phyloP scores from a whole-genome alignment of 2,797 vertebrate genomes.

The Eremophila alpestris region DNA sequence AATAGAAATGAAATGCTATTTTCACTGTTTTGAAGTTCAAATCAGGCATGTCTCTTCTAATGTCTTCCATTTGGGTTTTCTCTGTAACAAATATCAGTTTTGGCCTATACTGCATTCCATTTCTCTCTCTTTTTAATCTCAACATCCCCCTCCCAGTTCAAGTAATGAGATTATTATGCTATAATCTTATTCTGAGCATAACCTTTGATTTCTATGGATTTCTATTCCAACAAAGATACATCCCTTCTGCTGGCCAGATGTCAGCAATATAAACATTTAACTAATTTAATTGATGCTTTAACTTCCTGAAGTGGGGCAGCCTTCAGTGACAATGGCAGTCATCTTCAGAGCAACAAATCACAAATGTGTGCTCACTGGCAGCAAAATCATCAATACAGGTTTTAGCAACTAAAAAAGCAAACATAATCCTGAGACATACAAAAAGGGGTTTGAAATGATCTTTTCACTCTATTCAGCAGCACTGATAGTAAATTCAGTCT shows the following conservation, averaged over 20 bases:
- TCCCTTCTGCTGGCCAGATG: neutral
- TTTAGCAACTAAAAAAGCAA: slow-evolving; percentile 29
- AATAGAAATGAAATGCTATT: slow-evolving; percentile 55
- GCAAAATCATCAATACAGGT: neutral
- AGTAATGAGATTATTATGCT: slow-evolving; percentile 31
- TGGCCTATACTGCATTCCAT: neutral
- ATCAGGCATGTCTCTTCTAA: slow-evolving; percentile 10
- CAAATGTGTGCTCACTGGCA: neutral
- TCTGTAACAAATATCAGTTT: neutral
- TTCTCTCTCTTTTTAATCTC: neutral
- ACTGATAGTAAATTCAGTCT: neutral
- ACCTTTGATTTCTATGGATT: slow-evolving; percentile 33
- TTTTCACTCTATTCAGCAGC: slow-evolving; percentile 22
- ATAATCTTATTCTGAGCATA: slow-evolving; percentile 32
- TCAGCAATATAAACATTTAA: slow-evolving; percentile 17
- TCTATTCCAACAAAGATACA: neutral
- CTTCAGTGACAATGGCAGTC: neutral
- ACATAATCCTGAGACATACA: slow-evolving; percentile 5
- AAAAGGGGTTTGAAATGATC: slow-evolving; percentile 15
- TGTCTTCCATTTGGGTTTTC: neutral
- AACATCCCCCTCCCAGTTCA: neutral
- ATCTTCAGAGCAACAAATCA: neutral
- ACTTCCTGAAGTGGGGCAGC: neutral
- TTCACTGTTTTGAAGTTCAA: slow-evolving; percentile 52
- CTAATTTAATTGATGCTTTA: slow-evolving; percentile 15